Base-by-base conservation (phyloP, 2,113 vertebrate genomes). In the Rissa tridactyla region DNA sequence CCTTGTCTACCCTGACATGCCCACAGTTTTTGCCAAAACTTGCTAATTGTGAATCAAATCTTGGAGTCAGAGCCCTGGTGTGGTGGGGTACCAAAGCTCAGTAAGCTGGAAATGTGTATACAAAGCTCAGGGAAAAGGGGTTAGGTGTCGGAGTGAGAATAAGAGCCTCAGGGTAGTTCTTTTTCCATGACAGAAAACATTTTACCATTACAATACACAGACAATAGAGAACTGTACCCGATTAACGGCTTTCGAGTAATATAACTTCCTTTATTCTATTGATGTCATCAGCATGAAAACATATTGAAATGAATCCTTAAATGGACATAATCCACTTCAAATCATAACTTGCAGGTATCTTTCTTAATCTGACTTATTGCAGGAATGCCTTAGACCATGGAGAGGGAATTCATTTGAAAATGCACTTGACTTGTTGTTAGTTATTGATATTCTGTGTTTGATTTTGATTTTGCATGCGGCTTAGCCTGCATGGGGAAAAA, bases 391-490 rank as follows among this genome's bases (percentile, higher is more conserved):
- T 60, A 91, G 80, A 97, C 77, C 65, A n/a, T 68, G 42, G 86
- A 87, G 81, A 85, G 65, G 58, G 46, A 94, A 82, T 77, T 96
- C 13, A 77, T 92, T 94, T 82, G 49, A 80, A 97, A 96, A 92
- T 66, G 58, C 83, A 87, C 89, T 96, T 94, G 91, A 92, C 81
- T 95, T 92, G 40, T 76, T 86, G 66, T 91, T 96, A 87, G 65
- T 71, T 97, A 95, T 94, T 96, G 94, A 85, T 97, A 93, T 86
- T 89, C 86, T 65, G 23, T 84, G 81, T 94, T 96, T 95, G 94
- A 93, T 94, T 96, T 95, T 72, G 91, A 86, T 89, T 97, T 95
- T 94, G 70, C 92, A 94, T 91, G 91, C 4, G 3, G 88, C 88
- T 95, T 90, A 96, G 70, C 70, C 76, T 82, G 77, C 80, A 77